These are phyloP conservation scores for Mormyrus iriodes DNA, from an alignment of 2,113 vertebrate species.

Conservation along the genomic window DNA sequence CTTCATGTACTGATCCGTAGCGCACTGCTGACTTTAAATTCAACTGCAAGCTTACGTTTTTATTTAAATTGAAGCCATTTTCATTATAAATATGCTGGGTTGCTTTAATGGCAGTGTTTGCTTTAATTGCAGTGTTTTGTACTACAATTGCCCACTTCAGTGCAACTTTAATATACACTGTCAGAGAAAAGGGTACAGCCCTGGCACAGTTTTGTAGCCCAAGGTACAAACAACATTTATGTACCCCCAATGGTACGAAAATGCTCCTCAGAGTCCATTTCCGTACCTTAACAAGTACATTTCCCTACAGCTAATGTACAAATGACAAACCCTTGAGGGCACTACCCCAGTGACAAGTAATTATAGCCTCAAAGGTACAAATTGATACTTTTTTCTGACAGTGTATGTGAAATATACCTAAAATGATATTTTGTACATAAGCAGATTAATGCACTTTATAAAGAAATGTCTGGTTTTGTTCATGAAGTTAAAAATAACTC, in stretches of 20 bases:
- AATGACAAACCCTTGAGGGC: neutral
- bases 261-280: neutral
- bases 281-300: neutral
- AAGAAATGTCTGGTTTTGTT: neutral
- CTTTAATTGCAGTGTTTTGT: neutral
- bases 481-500: neutral
- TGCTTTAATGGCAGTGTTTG: neutral
- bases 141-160: neutral
- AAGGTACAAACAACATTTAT: neutral
- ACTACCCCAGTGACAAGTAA: neutral
- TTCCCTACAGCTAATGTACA: neutral
- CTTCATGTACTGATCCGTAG: neutral
- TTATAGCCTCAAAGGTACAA: neutral
- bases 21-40: neutral
- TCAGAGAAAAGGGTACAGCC: neutral
- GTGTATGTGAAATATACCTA: neutral
- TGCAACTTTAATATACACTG: neutral
- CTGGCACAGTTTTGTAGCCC: neutral
- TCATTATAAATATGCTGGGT: neutral
- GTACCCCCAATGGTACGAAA: neutral
- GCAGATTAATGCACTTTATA: neutral
- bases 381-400: neutral
- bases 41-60: neutral
- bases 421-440: neutral
- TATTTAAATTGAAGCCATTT: neutral